Conservation (phyloP, 2,797 vertebrate genomes). For the Oreonectes daqikongensis region DNA sequence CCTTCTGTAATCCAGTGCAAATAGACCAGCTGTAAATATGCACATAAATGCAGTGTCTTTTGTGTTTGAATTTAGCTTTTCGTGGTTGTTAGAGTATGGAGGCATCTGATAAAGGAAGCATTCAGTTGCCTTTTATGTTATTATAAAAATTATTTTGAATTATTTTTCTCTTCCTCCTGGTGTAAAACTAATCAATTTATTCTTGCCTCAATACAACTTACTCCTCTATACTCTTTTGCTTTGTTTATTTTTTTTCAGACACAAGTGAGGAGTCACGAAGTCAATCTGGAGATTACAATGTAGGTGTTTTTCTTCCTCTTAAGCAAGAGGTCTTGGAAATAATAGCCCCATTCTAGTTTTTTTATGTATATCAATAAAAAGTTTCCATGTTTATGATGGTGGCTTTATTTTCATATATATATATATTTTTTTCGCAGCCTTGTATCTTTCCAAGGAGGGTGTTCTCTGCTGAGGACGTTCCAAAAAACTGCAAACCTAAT, state of each 20-base stretch:
- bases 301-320: background rate
- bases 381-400: background rate
- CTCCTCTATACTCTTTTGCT: background rate
- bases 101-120: too few relatives aligned
- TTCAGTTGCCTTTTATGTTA: too few relatives aligned
- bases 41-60: too few relatives aligned
- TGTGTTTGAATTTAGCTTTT: too few relatives aligned
- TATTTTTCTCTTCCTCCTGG: too few relatives aligned
- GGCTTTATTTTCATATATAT: background rate
- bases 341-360: background rate
- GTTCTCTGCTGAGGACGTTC: conserved; percentile 20
- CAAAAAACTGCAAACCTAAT: conserved; percentile 11
- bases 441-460: conserved; percentile 17
- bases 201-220: too few relatives aligned
- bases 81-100: too few relatives aligned
- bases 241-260: conserved; percentile 43
- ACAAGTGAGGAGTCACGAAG: conserved; percentile 66
- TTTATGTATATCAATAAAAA: background rate
- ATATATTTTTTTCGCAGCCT: conserved; percentile 15
- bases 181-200: too few relatives aligned
- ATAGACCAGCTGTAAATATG: too few relatives aligned
- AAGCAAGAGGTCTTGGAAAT: background rate
- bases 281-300: conserved; percentile 60
- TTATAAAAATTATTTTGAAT: too few relatives aligned
- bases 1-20: too few relatives aligned